Evolutionary conservation across 1,140 invertebrate genomes (phyloP).

Genomic region (Planococcus citri): DNA sequence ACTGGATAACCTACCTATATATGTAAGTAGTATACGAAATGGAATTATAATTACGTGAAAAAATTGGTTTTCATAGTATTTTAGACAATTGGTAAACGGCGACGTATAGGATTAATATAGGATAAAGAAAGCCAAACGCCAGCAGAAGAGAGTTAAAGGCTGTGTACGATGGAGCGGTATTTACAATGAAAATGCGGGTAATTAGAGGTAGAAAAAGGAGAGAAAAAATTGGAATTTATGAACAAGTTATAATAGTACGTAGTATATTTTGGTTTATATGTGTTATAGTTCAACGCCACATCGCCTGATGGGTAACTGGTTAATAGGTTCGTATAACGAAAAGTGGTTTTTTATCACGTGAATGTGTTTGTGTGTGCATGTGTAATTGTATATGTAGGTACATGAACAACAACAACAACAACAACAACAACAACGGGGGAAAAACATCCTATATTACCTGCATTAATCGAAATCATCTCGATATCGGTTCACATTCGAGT

Average conservation of each 20-base stretch:
- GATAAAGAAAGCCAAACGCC: not conserved
- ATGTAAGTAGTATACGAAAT: no score
- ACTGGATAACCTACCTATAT: no score
- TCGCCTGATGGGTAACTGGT: not conserved
- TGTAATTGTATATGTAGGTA: no score
- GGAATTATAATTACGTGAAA: not conserved
- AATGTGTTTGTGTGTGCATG: not conserved
- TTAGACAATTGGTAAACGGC: not conserved
- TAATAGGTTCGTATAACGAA: not conserved
- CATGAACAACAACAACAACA: no score
- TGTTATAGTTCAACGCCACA: not conserved
- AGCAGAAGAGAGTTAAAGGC: no score
- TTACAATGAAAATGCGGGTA: not conserved
- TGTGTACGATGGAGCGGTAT: not conserved
- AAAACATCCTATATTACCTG: no score
- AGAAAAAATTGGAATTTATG: not conserved
- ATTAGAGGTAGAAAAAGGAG: not conserved
- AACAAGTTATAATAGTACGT: not conserved
- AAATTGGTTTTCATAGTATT: not conserved
- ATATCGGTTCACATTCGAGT: no score
- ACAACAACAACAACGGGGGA: no score
- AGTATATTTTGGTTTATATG: no score
- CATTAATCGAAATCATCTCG: not conserved
- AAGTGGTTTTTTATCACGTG: not conserved
- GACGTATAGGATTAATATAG: not conserved